Conservation (phyloP, 1,140 invertebrate species). For the Lithobius niger region DNA sequence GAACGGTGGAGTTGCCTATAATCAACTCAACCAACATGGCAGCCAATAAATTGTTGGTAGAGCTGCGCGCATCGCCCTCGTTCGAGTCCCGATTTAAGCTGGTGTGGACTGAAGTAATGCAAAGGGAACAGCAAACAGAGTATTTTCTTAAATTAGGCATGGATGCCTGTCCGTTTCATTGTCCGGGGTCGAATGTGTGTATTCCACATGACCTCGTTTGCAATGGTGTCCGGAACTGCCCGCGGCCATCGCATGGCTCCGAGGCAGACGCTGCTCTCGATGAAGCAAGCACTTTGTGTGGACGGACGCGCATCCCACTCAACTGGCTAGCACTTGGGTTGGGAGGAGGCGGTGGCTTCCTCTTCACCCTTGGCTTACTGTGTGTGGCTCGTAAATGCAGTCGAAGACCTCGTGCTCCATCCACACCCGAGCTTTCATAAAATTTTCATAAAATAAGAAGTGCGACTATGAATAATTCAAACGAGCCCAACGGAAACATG, state of each 20-base stretch:
- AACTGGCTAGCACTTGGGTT: constrained; percentile 40
- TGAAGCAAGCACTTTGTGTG: constrained; percentile 48
- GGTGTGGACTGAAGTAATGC: constrained; percentile 64
- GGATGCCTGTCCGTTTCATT: constrained; percentile 48
- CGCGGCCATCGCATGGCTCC: constrained; percentile 24
- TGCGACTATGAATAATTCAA: too few species aligned
- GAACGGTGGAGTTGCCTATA: background rate
- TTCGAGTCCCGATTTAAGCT: constrained; percentile 50
- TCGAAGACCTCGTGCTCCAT: too few species aligned
- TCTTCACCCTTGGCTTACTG: constrained; percentile 32
- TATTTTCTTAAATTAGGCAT: background rate
- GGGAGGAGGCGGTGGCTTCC: constrained; percentile 32
- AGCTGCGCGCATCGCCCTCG: background rate
- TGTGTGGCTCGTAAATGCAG: constrained; percentile 37
- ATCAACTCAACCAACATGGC: constrained; percentile 1
- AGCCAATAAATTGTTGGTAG: background rate
- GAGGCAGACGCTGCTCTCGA: too few species aligned
- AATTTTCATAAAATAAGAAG: too few species aligned
- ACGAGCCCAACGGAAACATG: too few species aligned
- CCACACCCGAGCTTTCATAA: too few species aligned
- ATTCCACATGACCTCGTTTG: constrained; percentile 66
- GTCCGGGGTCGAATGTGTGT: constrained; percentile 63
- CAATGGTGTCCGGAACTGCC: constrained; percentile 75
- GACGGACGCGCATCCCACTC: constrained; percentile 22
- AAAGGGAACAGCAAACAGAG: background rate